phyloP scores from a whole-genome alignment of 2,888 invertebrate genomes.

The Trachelus tabidus region DNA sequence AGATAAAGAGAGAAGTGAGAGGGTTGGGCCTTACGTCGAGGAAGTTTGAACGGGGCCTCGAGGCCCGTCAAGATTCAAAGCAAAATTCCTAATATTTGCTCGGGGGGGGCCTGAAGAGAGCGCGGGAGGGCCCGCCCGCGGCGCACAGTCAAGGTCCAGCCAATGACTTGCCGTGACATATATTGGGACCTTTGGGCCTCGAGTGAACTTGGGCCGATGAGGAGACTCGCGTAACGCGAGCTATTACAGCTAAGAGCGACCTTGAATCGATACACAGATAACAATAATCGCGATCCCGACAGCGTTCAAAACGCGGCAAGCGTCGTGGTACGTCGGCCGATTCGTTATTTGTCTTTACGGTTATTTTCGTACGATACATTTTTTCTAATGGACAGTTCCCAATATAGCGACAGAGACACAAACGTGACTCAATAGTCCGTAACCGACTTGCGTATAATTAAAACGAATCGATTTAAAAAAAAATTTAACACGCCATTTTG shows the following conservation, averaged over 20 bases:
- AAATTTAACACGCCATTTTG: too few species aligned
- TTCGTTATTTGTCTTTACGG: background rate
- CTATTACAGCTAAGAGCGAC: background rate
- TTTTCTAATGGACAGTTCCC: background rate
- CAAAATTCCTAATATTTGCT: slow-evolving; percentile 42
- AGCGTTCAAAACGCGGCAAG: background rate
- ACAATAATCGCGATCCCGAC: background rate
- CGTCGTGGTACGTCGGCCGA: background rate
- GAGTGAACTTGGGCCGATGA: background rate
- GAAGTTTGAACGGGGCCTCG: slow-evolving; percentile 8
- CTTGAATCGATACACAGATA: background rate
- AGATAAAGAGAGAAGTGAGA: background rate
- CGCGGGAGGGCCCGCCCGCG: slow-evolving; percentile 39
- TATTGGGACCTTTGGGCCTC: slow-evolving; percentile 34
- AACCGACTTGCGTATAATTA: background rate
- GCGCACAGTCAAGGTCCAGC: slow-evolving; percentile 53
- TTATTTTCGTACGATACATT: background rate
- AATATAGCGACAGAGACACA: background rate
- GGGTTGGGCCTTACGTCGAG: background rate
- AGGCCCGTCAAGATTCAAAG: slow-evolving; percentile 6
- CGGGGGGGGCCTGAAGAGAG: slow-evolving; percentile 10
- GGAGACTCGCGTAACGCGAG: background rate
- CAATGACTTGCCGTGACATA: slow-evolving; percentile 59
- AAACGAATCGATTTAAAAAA: too few species aligned
- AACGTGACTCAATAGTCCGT: background rate